phyloP scores from a whole-genome alignment of 2,113 vertebrate species.

The Sardina pilchardus region DNA sequence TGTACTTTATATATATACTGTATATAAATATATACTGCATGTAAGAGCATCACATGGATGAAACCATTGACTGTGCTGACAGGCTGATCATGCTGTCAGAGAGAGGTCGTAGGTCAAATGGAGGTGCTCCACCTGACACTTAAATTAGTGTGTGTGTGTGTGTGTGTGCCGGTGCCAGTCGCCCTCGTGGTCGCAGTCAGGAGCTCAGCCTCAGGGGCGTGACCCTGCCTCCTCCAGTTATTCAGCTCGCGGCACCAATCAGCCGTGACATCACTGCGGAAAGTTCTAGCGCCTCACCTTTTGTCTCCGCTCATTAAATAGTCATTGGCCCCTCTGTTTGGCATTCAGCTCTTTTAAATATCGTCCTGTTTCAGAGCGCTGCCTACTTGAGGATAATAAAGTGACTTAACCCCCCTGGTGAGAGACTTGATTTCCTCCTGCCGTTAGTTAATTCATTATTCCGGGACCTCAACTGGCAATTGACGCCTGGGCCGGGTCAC shows the following conservation, averaged over 20 bases:
- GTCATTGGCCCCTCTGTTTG: constrained; percentile 42
- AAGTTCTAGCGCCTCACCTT: constrained; percentile 28
- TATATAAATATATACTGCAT: too few relatives aligned
- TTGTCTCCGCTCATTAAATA: constrained; percentile 46
- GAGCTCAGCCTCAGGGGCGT: background rate
- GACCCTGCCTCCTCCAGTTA: background rate
- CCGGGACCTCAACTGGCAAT: background rate
- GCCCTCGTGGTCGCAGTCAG: background rate
- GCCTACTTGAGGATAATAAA: constrained; percentile 31
- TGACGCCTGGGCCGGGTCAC: background rate
- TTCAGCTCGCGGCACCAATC: constrained; percentile 20
- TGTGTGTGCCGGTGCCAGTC: background rate
- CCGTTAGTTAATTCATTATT: constrained; percentile 40
- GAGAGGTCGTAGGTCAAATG: background rate
- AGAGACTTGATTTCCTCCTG: constrained; percentile 7
- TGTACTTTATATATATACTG: background rate
- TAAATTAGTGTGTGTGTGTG: background rate
- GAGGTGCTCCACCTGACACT: background rate
- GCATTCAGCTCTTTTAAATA: constrained; percentile 32
- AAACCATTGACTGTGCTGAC: background rate
- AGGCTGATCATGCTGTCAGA: background rate
- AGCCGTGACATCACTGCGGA: constrained; percentile 26
- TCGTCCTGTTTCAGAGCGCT: constrained; percentile 9
- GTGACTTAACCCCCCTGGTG: constrained; percentile 28
- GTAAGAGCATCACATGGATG: background rate